Evolutionary conservation across 2,797 vertebrate genomes (phyloP).

Genomic region (Mormyrus hasselquistii): DNA sequence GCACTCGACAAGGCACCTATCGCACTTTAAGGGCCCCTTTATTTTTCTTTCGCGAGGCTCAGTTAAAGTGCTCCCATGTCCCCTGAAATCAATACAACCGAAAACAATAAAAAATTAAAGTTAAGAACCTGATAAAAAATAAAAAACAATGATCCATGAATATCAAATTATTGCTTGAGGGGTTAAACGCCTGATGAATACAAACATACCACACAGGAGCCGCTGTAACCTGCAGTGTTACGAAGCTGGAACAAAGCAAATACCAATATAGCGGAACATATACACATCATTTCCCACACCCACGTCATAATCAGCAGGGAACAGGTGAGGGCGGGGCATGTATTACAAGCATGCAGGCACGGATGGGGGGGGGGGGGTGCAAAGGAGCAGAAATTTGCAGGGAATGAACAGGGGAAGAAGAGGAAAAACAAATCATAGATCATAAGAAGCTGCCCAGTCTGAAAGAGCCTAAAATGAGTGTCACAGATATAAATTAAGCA

Average conservation of each 20-base stretch:
- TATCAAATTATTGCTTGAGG: neutral
- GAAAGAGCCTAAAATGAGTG: neutral
- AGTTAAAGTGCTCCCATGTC: neutral
- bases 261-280: constrained; percentile 28
- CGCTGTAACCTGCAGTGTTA: constrained; percentile 30
- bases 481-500: neutral
- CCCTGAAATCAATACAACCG: neutral
- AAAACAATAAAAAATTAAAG: neutral
- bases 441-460: neutral
- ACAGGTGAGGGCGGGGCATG: neutral
- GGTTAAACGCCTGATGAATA: constrained; percentile 33
- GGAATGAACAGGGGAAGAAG: neutral
- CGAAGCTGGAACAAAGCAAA: constrained; percentile 40
- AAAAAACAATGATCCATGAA: neutral
- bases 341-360: neutral
- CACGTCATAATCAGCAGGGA: neutral
- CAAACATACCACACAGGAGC: constrained; percentile 22
- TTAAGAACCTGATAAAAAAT: neutral
- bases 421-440: neutral
- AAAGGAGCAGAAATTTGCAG: neutral
- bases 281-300: constrained; percentile 32
- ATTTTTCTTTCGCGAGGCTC: neutral
- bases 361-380: neutral
- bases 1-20: neutral
- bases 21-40: neutral